Evolutionary conservation across 64 coral and sea anemone genomes (phyloP).

Genomic region (Montipora cactus): DNA sequence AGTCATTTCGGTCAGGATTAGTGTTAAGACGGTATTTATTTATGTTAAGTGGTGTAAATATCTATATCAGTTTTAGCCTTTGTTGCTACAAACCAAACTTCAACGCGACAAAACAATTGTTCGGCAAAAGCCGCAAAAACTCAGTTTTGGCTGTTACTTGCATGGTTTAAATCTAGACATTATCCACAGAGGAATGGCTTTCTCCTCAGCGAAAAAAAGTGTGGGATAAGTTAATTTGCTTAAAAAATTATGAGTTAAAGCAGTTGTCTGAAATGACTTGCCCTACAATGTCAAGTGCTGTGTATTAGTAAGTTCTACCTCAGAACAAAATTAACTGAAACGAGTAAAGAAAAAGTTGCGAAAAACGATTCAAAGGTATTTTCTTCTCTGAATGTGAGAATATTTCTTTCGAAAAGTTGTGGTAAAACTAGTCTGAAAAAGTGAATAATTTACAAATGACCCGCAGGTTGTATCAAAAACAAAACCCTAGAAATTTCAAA

Average conservation of each 20-base stretch:
- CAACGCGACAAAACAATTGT: background rate
- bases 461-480: conserved; percentile 21
- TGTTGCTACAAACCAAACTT: conserved; percentile 1
- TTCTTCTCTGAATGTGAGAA: no score
- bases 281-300: no score
- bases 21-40: background rate
- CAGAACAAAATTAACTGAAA: no score
- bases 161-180: no score
- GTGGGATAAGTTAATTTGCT: no score
- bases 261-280: no score
- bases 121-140: background rate
- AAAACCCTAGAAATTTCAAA: conserved; percentile 19
- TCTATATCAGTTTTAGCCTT: background rate
- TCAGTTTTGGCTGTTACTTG: background rate
- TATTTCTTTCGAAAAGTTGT: conserved; percentile 3
- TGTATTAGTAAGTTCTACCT: no score
- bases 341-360: no score
- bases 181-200: no score
- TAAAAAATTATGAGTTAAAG: no score
- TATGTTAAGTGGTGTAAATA: background rate
- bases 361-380: background rate
- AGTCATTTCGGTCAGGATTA: no score
- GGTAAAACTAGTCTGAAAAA: conserved; percentile 10
- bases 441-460: conserved; percentile 26
- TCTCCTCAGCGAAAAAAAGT: no score